These are phyloP conservation scores for Glaucopsyche alexis DNA, from an alignment of 2,888 invertebrate species.

Conservation along the genomic window DNA sequence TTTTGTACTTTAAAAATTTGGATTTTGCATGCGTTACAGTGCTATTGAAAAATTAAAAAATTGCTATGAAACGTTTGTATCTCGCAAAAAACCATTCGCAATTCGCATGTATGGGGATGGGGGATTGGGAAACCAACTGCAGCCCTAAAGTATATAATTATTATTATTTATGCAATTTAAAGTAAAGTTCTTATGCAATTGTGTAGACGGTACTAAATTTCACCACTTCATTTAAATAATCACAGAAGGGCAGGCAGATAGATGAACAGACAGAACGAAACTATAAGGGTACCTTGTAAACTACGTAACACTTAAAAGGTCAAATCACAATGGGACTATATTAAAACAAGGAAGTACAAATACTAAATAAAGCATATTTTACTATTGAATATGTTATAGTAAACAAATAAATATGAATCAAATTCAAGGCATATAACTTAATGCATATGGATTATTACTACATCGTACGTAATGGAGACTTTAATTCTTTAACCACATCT, in stretches of 20 bases:
- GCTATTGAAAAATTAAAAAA: not conserved
- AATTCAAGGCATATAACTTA: not conserved
- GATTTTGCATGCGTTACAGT: not conserved
- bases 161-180: too few relatives aligned
- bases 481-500: not conserved
- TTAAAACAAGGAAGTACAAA: not conserved
- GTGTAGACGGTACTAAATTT: too few relatives aligned
- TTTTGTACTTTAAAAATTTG: not conserved
- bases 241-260: too few relatives aligned
- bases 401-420: not conserved
- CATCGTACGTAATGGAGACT: not conserved
- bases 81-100: not conserved
- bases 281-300: too few relatives aligned
- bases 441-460: not conserved
- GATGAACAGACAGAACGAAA: too few relatives aligned
- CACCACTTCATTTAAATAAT: too few relatives aligned
- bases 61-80: not conserved
- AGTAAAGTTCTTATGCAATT: too few relatives aligned
- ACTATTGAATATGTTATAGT: conserved; percentile 2
- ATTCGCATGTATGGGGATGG: too few relatives aligned
- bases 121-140: too few relatives aligned
- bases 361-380: not conserved
- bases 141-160: too few relatives aligned
- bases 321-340: not conserved
- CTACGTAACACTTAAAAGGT: not conserved